Percentiles rank a stretch among this genome's conserved stretches.
Conservation (phyloP, 2,888 invertebrate genomes). For the Andrena fulva region DNA sequence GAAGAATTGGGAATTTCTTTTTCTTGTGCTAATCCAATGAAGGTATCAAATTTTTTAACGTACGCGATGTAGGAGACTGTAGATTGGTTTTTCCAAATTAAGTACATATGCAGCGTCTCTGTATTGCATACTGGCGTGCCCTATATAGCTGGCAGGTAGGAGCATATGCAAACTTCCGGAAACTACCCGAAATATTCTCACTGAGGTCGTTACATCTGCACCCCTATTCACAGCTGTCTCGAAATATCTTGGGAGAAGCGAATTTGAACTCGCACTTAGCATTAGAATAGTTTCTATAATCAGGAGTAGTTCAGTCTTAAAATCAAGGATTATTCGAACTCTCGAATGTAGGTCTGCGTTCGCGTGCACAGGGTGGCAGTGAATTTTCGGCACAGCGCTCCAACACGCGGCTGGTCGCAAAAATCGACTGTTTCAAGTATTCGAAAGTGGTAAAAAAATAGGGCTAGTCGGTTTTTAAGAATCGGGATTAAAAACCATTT, state of each 20-base stretch:
- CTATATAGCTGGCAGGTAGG: conserved; percentile 2
- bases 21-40: neutral
- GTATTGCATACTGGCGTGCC: conserved; percentile 17
- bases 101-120: conserved; percentile 18
- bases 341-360: no score
- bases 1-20: neutral
- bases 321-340: no score
- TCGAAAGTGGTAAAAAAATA: no score
- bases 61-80: conserved; percentile 14
- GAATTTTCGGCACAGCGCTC: no score
- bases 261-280: neutral
- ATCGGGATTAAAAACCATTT: no score
- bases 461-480: no score
- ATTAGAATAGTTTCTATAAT: neutral
- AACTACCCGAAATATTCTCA: conserved; percentile 2
- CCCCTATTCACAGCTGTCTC: neutral
- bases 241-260: neutral
- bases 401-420: no score
- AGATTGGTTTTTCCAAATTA: conserved; percentile 23
- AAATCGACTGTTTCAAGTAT: no score
- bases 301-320: neutral
- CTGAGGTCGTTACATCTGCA: neutral
- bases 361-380: no score
- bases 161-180: conserved; percentile 32
- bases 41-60: neutral